Conservation (phyloP, 2,888 invertebrate species). For the Aphidoletes aphidimyza region DNA sequence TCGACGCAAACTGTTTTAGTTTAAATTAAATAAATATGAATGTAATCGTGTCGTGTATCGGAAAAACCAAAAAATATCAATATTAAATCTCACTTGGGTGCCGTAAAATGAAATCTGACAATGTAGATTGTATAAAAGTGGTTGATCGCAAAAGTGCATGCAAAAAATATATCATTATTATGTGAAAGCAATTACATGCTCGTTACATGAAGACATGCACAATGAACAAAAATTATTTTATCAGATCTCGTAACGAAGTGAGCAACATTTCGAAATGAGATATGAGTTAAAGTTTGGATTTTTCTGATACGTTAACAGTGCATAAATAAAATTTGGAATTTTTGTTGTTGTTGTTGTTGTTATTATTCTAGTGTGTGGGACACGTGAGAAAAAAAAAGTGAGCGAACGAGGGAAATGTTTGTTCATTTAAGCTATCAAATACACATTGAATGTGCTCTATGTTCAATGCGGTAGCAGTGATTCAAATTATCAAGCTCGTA, state of each 20-base stretch:
- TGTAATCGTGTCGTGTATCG: background rate
- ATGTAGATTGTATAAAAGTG: background rate
- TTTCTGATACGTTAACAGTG: background rate
- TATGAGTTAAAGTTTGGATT: background rate
- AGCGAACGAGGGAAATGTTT: too few relatives aligned
- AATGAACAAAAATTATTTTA: constrained; percentile 43
- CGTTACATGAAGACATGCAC: constrained; percentile 34
- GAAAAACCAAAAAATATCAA: background rate
- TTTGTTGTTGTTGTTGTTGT: too few relatives aligned
- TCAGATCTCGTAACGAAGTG: constrained; percentile 45
- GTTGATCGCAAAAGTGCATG: background rate
- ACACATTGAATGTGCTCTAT: too few relatives aligned
- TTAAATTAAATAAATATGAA: background rate
- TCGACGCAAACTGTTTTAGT: background rate
- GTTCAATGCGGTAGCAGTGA: too few relatives aligned
- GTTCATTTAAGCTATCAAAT: too few relatives aligned
- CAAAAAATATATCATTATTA: constrained; percentile 3
- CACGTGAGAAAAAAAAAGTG: too few relatives aligned
- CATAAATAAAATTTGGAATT: too few relatives aligned
- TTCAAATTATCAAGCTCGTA: too few relatives aligned
- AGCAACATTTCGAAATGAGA: constrained; percentile 39
- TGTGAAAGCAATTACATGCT: constrained; percentile 36
- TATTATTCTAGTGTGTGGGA: too few relatives aligned
- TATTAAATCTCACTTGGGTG: background rate
- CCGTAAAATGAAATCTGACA: too few relatives aligned